phyloP scores from a whole-genome alignment of 1,140 invertebrate genomes.

The Bathynomus jamesi region DNA sequence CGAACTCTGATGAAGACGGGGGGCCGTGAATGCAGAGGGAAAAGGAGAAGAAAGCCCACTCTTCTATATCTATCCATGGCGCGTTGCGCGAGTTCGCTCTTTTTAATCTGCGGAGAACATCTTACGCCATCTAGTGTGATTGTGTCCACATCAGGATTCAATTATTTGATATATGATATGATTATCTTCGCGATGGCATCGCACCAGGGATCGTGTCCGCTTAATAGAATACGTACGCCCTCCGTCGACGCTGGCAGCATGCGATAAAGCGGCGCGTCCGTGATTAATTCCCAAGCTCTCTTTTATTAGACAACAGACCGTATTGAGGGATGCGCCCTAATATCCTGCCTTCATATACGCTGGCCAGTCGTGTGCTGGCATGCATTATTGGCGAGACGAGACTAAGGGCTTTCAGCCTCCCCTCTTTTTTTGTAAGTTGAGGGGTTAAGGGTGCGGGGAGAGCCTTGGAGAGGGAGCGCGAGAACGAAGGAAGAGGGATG shows the following conservation, averaged over 20 bases:
- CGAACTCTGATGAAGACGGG: no score
- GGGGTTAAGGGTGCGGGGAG: not conserved
- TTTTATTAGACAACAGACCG: constrained; percentile 28
- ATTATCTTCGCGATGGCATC: not conserved
- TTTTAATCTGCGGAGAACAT: no score
- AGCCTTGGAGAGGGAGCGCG: not conserved
- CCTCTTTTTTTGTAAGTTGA: not conserved
- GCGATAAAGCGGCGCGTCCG: constrained; percentile 19
- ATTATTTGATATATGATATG: not conserved
- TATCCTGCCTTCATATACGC: constrained; percentile 15
- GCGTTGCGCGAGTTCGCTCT: no score
- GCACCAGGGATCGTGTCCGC: not conserved
- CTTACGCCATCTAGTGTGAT: not conserved
- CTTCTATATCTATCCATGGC: no score
- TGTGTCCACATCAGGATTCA: not conserved
- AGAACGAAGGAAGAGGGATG: no score
- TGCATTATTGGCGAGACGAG: constrained; percentile 11
- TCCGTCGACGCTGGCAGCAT: no score
- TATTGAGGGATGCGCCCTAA: constrained; percentile 27
- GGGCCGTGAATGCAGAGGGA: no score
- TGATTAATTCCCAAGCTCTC: constrained; percentile 28
- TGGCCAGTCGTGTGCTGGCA: constrained; percentile 10
- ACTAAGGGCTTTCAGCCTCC: not conserved
- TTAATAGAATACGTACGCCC: no score
- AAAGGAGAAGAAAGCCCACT: no score